Evolutionary conservation across 2,888 invertebrate genomes (phyloP), one percentile per base, ranked within the genome.

Genomic region (Tachina fera): DNA sequence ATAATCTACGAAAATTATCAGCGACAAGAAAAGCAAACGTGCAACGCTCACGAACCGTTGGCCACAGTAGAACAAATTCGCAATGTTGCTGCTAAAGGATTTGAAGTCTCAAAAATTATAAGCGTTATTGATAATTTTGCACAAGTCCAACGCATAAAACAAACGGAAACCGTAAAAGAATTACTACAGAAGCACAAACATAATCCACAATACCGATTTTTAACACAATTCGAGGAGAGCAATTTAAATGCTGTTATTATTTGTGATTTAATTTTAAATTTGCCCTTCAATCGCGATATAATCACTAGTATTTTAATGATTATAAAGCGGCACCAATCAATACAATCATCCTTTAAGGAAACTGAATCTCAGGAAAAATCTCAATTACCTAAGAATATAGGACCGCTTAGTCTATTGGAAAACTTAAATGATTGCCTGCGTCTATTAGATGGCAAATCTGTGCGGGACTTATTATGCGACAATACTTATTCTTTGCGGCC

Each of bases 121-220:
- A 94, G 94, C 11, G 93, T 94, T 0, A 94, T 95, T 0, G 95
- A 95, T 89, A 94, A 94, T n/a, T 95, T 95, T 88, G 90, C 93
- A 0, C 90, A 91, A 74, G 87, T 90, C 1, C 91, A 93, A 80
- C 89, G 89, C 10, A 85, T 92, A 3, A 88, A 89, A 22, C 89
- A 90, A 43, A 88, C 88, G 45, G 80, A 89, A 0, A 90, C 91
- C 19, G 49, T 89, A 6, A 90, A 90, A 70, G 82, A 86, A 3
- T 86, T 92, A 0, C 81, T 91, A n/a, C 89, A 89, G 49, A 91
- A 91, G 14, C 89, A 91, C 78, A 87, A 88, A 14, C 83, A 82
- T 9, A 90, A 91, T 84, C 88, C 88, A 3, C 90, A 91, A 47
- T 92, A 92, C 86, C 87, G 88, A 5, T 92, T 90, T 43, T 84